These are phyloP conservation scores for Gallinago stenura DNA, from an alignment of 2,797 vertebrate species.

Conservation along the genomic window DNA sequence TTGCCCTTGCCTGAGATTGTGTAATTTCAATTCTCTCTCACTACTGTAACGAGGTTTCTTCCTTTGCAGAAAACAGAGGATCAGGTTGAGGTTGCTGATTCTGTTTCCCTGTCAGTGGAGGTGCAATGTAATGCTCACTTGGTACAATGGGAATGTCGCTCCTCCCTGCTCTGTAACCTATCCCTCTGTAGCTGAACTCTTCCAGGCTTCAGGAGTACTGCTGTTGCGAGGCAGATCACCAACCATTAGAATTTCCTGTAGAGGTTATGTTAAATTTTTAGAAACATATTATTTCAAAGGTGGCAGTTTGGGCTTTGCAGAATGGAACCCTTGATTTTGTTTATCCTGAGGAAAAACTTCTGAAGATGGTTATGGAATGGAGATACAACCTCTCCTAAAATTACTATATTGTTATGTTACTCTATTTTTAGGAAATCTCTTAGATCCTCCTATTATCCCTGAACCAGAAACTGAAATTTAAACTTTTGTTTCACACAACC, in stretches of 20 bases:
- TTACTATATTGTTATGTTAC: not conserved
- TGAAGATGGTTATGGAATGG: not conserved
- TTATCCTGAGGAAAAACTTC: not conserved
- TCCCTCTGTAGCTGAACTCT: not conserved
- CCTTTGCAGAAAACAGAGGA: not conserved
- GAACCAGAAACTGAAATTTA: not conserved
- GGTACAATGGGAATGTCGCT: not conserved
- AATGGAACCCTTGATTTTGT: not conserved
- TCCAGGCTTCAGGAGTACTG: not conserved
- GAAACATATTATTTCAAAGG: not conserved
- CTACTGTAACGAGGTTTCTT: not conserved
- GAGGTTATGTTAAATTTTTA: not conserved
- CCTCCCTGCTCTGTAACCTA: not conserved
- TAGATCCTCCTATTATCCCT: not conserved
- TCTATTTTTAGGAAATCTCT: slow-evolving; percentile 8
- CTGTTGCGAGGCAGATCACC: not conserved
- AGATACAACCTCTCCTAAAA: not conserved
- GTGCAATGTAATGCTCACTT: not conserved
- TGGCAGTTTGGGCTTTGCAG: not conserved
- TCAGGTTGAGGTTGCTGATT: not conserved
- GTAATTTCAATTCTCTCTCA: not conserved
- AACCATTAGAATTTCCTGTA: not conserved
- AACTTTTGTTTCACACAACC: not conserved
- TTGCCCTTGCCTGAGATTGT: not conserved
- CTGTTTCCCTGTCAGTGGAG: not conserved